These are phyloP conservation scores for Papilio machaon DNA, from an alignment of 1,140 invertebrate species.

Conservation along the genomic window DNA sequence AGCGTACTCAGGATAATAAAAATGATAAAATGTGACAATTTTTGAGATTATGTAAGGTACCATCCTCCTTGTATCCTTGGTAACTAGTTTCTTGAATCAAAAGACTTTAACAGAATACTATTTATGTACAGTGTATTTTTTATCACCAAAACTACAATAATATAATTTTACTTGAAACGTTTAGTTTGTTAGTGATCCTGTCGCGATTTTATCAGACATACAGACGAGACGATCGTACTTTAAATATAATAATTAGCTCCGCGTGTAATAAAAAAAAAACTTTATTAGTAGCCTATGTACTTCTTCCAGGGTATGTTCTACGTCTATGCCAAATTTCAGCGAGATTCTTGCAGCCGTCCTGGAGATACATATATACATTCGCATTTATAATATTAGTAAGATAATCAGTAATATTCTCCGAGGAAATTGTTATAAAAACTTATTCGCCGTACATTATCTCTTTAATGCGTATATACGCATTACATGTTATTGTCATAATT, in stretches of 20 bases:
- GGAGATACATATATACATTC: no score
- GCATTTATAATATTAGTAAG: no score
- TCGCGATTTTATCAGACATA: not conserved
- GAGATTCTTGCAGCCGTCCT: no score
- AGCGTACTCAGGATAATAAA: not conserved
- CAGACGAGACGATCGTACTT: not conserved
- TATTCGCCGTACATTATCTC: not conserved
- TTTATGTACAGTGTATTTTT: not conserved
- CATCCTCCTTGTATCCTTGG: not conserved
- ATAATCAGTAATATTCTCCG: no score
- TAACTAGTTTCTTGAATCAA: not conserved
- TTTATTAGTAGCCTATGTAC: no score
- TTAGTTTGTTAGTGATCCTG: not conserved
- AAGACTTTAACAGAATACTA: not conserved
- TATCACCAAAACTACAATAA: no score
- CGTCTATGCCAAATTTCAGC: no score
- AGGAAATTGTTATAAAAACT: slow-evolving; percentile 5
- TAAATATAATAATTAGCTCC: no score
- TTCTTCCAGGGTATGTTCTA: no score
- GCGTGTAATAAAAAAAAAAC: no score
- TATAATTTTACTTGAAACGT: no score
- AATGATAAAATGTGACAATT: not conserved
- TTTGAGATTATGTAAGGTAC: not conserved
- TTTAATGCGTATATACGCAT: slow-evolving; percentile 15
- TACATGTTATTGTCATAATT: slow-evolving; percentile 33